A percentile compares a stretch with the other conserved stretches of the same genome.
Conservation (phyloP, 2,797 vertebrate species). For the Centroberyx gerrardi region DNA sequence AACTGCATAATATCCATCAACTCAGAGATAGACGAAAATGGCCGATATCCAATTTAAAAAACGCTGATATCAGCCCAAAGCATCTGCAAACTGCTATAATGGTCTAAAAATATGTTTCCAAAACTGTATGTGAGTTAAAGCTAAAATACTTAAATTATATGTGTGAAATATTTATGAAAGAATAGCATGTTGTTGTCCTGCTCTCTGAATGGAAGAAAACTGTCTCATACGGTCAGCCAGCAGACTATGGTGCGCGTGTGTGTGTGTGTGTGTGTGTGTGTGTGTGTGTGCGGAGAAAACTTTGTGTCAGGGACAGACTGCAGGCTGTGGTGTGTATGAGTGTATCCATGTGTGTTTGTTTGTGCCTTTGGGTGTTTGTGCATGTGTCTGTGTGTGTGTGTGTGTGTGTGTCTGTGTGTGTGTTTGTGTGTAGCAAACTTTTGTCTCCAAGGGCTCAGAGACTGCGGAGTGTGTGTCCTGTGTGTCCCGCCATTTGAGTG, state of each 20-base stretch:
- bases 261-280: background rate
- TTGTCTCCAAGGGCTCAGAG: slow-evolving; percentile 52
- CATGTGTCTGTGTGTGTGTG: background rate
- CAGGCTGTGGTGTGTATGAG: slow-evolving; percentile 48
- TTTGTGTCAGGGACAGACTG: slow-evolving; percentile 44
- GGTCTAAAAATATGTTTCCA: background rate
- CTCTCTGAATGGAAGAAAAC: slow-evolving; percentile 63
- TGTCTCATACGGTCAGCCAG: slow-evolving; percentile 58
- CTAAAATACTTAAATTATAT: slow-evolving; percentile 73
- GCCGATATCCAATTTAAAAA: no score
- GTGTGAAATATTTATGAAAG: slow-evolving; percentile 65
- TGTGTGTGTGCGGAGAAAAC: background rate
- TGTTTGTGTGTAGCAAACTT: slow-evolving; percentile 41
- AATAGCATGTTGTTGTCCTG: slow-evolving; percentile 56
- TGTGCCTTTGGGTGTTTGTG: slow-evolving; percentile 48
- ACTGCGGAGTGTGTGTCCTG: slow-evolving; percentile 45
- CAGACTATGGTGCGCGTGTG: background rate
- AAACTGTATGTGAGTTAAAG: slow-evolving; percentile 3
- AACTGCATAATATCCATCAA: slow-evolving; percentile 14
- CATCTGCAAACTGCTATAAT: slow-evolving; percentile 15
- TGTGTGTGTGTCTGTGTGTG: slow-evolving; percentile 30
- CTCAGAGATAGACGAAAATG: slow-evolving; percentile 24
- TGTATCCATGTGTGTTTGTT: slow-evolving; percentile 46
- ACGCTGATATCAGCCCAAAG: no score
- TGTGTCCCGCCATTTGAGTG: slow-evolving; percentile 64